Evolutionary conservation across 2,113 vertebrate genomes (phyloP), one percentile per base, ranked within the genome.

Genomic region (Ochotona princeps): DNA sequence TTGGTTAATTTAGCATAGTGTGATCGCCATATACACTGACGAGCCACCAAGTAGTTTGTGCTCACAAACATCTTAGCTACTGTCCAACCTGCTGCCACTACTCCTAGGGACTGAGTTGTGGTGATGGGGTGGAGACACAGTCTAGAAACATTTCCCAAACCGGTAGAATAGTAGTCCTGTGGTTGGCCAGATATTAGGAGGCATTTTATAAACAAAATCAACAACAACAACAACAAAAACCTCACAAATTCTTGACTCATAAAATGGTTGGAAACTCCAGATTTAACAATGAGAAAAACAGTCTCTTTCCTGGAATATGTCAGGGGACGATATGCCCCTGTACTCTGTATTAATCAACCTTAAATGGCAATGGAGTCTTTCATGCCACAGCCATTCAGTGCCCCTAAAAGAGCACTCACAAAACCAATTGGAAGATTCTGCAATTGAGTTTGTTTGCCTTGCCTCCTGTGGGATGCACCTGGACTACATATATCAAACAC

Each of bases 391-490:
- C 78, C 80, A 67, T 69, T 67, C n/a, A 25, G 10, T 90, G 38
- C 3, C 73, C 74, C 67, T 76, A 83, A 93, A 85, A 79, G 35
- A 92, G 12, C 72, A 87, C 38, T 94, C 78, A 51, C 4, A 54
- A 75, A 44, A 93, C 91, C 32, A 95, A 75, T 80, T 76, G 72
- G 75, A 70, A 92, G 75, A 51, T 32, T 90, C 75, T 83, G 28
- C 47, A 83, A 83, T 72, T 83, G 72, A 69, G 83, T 54, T 32
- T 83, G 75, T 63, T 92, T 90, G 91, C 32, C 67, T 88, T n/a
- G 47, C 30, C 86, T 88, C 86, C 65, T 28, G 38, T 30, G 35
- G 15, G 70, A 72, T 10, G 28, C 61, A 30, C 83, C 66, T 81
- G 83, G 51, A 80, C 66, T 23, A 25, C 47, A 69, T 15, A 76